Base-by-base conservation (phyloP, 2,113 vertebrate genomes). In the Caracal caracal region DNA sequence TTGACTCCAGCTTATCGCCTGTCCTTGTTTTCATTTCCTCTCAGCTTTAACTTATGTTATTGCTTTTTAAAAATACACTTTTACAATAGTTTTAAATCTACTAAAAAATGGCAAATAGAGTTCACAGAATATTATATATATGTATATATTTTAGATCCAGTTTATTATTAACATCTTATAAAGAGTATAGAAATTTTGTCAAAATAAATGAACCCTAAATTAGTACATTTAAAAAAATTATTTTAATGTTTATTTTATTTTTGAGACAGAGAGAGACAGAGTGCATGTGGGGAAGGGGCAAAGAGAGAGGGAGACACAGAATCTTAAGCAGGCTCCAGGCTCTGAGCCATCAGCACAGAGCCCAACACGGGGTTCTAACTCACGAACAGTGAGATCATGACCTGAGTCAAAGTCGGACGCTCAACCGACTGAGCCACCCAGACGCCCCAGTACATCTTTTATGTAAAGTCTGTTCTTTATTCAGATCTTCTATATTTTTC, bases 61-160 rank as follows among this genome's bases (percentile, higher is more conserved):
- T 87, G n/a, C 22, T 76, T 76, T 81, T 30, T 53, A 1, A 3
- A 93, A 90, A 12, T 26, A 92, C 40, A 51, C 1, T 8, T 80
- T 85, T 59, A 56, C 2, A 68, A 61, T 1, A 59, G 13, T 85
- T 85, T 75, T 80, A 20, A 20, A 76, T 76, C 85, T 40, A 40
- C 28, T 61, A 6, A 59, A 81, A 75, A n/a, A 68, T 30, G 26
- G 0, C 24, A 76, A 91, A 22, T 6, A 68, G 5, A 51, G 1
- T 61, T 0, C 22, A 53, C 12, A 66, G 11, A 47, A 11, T 40
- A 59, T 59, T 59, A 20, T 59, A 59, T 59, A 22, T 24, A 20
- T 53, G 6, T 59, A 59, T 51, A 19, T 6, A 56, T 1, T 0
- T 24, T 24, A 65, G 7, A 73, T 53, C 2, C 5, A 30, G 10